phyloP scores from a whole-genome alignment of 2,888 invertebrate species.

The Ischnus inquisitorius region DNA sequence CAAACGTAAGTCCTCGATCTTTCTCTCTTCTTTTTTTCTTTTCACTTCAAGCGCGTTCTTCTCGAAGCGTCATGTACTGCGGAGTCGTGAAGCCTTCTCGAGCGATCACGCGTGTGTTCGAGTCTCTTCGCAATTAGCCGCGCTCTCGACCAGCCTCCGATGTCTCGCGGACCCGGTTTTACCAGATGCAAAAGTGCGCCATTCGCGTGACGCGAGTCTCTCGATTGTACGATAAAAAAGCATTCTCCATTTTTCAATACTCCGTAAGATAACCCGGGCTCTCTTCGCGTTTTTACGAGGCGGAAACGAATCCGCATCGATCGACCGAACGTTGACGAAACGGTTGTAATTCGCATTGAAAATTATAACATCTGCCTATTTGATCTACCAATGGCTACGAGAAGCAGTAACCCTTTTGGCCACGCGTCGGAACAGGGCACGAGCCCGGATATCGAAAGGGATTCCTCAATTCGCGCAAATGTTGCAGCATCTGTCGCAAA shows the following conservation, averaged over 20 bases:
- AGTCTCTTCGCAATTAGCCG: constrained; percentile 10
- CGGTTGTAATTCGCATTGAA: constrained; percentile 4
- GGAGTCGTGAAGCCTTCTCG: background rate
- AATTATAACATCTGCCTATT: constrained; percentile 60
- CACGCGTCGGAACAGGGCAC: constrained; percentile 29
- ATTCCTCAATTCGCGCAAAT: constrained; percentile 21
- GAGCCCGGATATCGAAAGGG: constrained; percentile 6
- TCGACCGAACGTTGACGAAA: background rate
- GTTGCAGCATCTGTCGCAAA: constrained; percentile 55
- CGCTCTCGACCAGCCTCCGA: background rate
- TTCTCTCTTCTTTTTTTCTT: constrained; percentile 9
- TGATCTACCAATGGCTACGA: constrained; percentile 17
- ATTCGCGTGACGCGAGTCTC: background rate
- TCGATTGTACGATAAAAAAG: background rate
- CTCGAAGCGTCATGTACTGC: background rate
- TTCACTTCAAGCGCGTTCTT: too few relatives aligned
- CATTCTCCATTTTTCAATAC: background rate
- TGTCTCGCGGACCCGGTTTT: background rate
- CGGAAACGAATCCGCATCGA: background rate
- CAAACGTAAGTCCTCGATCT: constrained; percentile 50
- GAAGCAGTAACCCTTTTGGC: constrained; percentile 41
- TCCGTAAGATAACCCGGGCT: background rate
- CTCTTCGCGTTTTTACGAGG: background rate
- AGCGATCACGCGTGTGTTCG: background rate
- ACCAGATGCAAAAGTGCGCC: background rate